Percentiles rank a stretch among this genome's conserved stretches.
These are phyloP conservation scores for Heliconius hewitsoni DNA, from an alignment of 1,140 invertebrate species.

Conservation along the genomic window DNA sequence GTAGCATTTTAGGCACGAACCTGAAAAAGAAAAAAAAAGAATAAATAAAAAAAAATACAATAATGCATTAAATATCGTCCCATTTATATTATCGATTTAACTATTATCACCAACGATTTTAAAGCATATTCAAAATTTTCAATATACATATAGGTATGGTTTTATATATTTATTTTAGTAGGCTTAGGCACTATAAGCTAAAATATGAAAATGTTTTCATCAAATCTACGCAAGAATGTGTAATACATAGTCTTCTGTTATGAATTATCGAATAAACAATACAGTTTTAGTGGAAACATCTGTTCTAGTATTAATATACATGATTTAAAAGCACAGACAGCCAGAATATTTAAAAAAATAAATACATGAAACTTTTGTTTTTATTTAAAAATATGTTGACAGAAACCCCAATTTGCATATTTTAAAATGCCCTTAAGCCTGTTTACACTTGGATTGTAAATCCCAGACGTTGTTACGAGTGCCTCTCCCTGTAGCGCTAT, in stretches of 20 bases:
- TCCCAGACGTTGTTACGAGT: too few species aligned
- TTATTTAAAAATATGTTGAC: too few species aligned
- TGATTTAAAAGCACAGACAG: not conserved
- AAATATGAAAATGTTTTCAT: not conserved
- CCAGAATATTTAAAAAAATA: too few species aligned
- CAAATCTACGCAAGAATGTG: not conserved
- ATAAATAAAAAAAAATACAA: not conserved
- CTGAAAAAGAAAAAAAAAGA: slow-evolving; percentile 65
- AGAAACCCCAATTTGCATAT: too few species aligned
- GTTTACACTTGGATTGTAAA: too few species aligned
- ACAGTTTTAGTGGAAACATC: not conserved
- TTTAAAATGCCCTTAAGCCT: too few species aligned
- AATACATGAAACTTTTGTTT: too few species aligned
- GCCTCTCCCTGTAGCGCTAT: too few species aligned
- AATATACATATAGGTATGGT: not conserved
- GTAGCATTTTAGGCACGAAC: slow-evolving; percentile 88
- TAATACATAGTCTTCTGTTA: not conserved
- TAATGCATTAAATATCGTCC: not conserved
- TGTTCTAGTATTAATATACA: not conserved
- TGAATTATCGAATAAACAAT: not conserved
- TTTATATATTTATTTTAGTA: not conserved
- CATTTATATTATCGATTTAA: not conserved
- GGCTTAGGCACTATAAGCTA: too few species aligned
- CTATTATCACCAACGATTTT: not conserved
- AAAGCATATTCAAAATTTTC: too few species aligned